Conservation (phyloP, 2,888 invertebrate genomes). For the Cancer borealis region DNA sequence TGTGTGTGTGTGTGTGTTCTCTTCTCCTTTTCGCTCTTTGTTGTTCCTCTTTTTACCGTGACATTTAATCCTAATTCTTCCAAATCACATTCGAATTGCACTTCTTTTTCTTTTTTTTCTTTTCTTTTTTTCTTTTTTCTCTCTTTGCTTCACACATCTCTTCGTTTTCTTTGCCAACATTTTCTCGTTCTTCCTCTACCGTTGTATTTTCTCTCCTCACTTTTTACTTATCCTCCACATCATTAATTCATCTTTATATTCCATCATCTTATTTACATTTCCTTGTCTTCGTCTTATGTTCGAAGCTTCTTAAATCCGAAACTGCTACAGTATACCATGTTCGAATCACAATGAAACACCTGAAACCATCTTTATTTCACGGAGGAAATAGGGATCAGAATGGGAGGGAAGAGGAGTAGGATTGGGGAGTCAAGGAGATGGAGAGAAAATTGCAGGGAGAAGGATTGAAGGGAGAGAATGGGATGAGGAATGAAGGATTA, state of each 20-base stretch:
- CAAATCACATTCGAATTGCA: background rate
- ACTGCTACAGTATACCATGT: background rate
- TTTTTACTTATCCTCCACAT: background rate
- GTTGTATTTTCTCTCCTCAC: background rate
- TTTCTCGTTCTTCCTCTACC: conserved; percentile 5
- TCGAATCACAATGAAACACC: background rate
- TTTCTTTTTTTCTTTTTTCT: background rate
- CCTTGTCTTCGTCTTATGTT: background rate
- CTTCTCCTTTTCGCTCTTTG: background rate
- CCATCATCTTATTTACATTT: no score
- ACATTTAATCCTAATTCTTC: background rate
- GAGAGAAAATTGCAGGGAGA: background rate
- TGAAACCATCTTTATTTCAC: background rate
- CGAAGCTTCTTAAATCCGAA: background rate
- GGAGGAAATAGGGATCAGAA: background rate
- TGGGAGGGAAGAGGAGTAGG: background rate
- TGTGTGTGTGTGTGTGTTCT: background rate
- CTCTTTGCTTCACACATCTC: background rate
- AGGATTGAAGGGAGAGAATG: no score
- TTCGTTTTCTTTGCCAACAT: conserved; percentile 28
- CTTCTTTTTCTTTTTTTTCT: background rate
- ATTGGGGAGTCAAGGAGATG: background rate
- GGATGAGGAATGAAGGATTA: no score
- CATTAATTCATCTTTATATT: background rate
- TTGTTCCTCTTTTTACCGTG: background rate